Conservation (phyloP, 2,113 vertebrate species). For the Gobius niger region DNA sequence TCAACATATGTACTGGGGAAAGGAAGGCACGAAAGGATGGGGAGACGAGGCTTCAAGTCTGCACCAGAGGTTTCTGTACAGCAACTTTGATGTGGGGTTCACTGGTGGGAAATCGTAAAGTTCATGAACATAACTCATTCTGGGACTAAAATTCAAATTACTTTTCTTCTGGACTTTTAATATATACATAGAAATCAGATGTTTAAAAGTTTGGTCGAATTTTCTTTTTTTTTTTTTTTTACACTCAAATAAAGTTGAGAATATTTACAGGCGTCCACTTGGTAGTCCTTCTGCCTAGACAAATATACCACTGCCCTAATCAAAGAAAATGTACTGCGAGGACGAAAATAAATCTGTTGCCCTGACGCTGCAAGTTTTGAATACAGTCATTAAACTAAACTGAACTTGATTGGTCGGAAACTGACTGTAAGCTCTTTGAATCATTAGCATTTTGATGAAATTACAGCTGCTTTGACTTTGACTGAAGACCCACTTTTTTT, state of each 20-base stretch:
- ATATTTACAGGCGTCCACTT: too few species aligned
- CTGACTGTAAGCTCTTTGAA: neutral
- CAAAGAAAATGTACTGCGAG: neutral
- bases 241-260: too few species aligned
- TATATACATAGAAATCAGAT: too few species aligned
- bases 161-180: too few species aligned
- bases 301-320: neutral
- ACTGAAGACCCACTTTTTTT: neutral
- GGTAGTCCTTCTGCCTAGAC: too few species aligned
- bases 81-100: neutral
- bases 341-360: neutral
- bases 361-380: neutral
- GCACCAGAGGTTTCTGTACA: neutral
- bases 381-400: neutral
- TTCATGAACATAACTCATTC: neutral
- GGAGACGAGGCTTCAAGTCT: neutral
- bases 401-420: neutral
- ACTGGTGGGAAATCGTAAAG: neutral
- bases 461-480: neutral
- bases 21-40: neutral
- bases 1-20: neutral
- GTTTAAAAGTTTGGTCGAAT: too few species aligned
- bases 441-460: slow-evolving; percentile 7
- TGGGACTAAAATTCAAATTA: too few species aligned
- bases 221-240: too few species aligned